Evolutionary conservation across 1,140 invertebrate genomes (phyloP).

Genomic region (Temnothorax nylanderi): DNA sequence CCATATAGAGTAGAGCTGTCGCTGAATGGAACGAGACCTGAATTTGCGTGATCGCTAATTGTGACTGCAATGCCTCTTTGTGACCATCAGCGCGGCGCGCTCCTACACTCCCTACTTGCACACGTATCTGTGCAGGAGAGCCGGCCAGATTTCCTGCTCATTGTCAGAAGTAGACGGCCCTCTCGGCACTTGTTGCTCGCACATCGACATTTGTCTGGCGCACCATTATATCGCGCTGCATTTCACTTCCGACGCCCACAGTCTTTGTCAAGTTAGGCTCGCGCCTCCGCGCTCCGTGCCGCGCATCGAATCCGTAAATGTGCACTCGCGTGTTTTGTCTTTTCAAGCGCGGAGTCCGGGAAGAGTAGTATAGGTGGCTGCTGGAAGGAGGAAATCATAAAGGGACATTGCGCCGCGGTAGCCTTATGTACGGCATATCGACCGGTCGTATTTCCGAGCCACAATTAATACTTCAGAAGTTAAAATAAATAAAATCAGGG

Average conservation of each 20-base stretch:
- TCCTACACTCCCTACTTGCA: slow-evolving; percentile 3
- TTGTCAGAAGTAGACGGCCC: slow-evolving; percentile 75
- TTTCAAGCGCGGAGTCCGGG: background rate
- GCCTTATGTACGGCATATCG: background rate
- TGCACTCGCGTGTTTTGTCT: slow-evolving; percentile 31
- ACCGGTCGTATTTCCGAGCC: background rate
- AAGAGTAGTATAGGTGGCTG: background rate
- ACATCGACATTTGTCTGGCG: slow-evolving; percentile 74
- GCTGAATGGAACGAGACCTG: slow-evolving; percentile 55
- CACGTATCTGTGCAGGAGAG: slow-evolving; percentile 56
- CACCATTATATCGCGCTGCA: slow-evolving; percentile 64
- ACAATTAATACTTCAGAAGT: background rate
- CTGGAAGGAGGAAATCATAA: background rate
- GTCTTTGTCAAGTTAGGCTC: slow-evolving; percentile 68
- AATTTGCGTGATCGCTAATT: slow-evolving; percentile 71
- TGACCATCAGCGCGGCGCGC: slow-evolving; percentile 28
- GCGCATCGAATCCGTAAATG: slow-evolving; percentile 29
- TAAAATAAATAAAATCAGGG: background rate
- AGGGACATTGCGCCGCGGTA: background rate
- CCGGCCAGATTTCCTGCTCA: slow-evolving; percentile 73
- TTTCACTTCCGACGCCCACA: slow-evolving; percentile 60
- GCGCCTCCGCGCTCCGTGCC: slow-evolving; percentile 1
- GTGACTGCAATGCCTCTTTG: slow-evolving; percentile 45
- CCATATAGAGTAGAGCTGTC: slow-evolving; percentile 9
- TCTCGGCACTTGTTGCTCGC: slow-evolving; percentile 73